Conservation (phyloP, 2,888 invertebrate species). For the Temnothorax unifasciatus region DNA sequence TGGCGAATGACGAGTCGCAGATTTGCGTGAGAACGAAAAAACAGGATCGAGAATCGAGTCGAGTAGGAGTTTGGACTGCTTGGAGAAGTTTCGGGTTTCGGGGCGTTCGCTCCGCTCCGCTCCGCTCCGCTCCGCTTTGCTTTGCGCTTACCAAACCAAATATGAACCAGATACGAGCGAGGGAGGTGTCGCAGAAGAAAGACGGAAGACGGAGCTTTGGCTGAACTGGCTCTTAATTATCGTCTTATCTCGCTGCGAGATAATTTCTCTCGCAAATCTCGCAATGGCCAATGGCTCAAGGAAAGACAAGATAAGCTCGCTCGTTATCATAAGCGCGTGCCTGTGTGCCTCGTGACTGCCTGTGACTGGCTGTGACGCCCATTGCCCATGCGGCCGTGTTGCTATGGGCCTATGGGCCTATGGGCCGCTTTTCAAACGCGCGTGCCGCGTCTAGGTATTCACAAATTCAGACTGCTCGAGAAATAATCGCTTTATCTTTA, state of each 20-base stretch:
- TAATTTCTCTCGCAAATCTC: no score
- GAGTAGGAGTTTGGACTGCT: no score
- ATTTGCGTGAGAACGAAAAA: background rate
- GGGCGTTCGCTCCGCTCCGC: no score
- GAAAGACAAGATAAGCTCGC: conserved; percentile 32
- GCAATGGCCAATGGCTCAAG: background rate
- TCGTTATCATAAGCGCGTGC: background rate
- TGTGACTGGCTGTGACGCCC: no score
- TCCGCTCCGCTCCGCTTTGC: no score
- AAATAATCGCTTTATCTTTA: conserved; percentile 16
- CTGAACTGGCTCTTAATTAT: background rate
- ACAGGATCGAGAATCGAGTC: background rate
- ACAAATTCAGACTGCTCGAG: background rate
- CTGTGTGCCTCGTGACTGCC: background rate
- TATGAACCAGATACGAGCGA: background rate
- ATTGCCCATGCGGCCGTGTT: no score
- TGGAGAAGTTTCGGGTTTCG: background rate
- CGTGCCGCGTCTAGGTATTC: conserved; percentile 3
- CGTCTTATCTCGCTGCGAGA: background rate
- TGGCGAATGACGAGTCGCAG: no score
- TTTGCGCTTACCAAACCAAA: conserved; percentile 5
- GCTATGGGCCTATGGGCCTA: no score
- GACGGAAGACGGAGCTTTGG: background rate
- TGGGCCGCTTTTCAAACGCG: background rate
- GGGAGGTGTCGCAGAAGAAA: background rate